Conservation (phyloP, 2,888 invertebrate genomes). For the Aphrophora alni region DNA sequence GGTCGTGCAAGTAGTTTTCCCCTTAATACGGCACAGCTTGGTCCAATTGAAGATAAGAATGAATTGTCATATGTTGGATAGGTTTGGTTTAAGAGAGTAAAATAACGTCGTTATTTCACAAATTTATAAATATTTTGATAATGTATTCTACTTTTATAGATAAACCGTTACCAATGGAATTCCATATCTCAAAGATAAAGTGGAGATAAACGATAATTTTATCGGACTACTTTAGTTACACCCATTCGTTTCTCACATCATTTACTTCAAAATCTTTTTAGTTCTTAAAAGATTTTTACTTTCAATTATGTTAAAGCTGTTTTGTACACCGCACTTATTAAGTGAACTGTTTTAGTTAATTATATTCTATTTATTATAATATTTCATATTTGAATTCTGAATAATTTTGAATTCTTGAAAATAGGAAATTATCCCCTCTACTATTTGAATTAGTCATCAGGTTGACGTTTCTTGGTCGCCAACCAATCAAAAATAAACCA, state of each 20-base stretch:
- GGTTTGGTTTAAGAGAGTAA: not conserved
- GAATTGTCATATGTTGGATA: not conserved
- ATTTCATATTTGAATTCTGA: not conserved
- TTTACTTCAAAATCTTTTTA: not conserved
- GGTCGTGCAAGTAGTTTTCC: constrained; percentile 7
- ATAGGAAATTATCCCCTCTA: constrained; percentile 16
- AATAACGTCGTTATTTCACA: not conserved
- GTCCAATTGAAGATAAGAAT: not conserved
- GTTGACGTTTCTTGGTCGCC: constrained; percentile 52
- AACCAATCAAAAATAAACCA: constrained; percentile 58
- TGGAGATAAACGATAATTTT: not conserved
- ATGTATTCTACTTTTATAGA: not conserved
- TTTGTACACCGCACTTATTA: no score
- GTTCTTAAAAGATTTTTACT: no score
- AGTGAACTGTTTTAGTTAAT: no score
- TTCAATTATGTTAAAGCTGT: no score
- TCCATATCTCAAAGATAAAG: not conserved
- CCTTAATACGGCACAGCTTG: not conserved
- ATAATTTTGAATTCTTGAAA: not conserved
- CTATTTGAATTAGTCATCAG: constrained; percentile 52
- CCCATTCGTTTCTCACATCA: constrained; percentile 3
- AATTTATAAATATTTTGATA: not conserved
- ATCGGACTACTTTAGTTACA: constrained; percentile 32
- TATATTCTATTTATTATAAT: not conserved
- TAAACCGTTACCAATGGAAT: not conserved